Evolutionary conservation across 2,113 vertebrate species (phyloP).

Genomic region (Alosa alosa): DNA sequence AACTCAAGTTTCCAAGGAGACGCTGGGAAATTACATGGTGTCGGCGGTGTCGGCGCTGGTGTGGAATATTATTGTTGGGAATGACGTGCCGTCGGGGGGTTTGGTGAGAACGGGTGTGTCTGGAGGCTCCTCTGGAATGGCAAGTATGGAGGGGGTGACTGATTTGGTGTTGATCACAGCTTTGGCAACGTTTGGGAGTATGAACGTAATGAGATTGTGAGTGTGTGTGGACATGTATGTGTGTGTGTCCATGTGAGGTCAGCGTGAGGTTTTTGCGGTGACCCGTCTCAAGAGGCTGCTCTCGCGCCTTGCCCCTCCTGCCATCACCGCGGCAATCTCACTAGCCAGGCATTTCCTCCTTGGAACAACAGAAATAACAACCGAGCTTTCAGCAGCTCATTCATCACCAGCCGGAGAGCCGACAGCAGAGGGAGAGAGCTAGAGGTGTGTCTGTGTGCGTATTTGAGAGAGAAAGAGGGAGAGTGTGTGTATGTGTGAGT

Average conservation of each 20-base stretch:
- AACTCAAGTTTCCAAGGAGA: conserved; percentile 13
- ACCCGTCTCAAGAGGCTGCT: background rate
- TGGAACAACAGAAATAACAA: background rate
- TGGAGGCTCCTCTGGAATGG: background rate
- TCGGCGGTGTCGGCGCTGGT: background rate
- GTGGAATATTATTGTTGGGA: conserved; percentile 33
- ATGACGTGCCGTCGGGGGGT: conserved; percentile 19
- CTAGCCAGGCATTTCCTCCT: conserved; percentile 13
- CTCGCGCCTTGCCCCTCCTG: background rate
- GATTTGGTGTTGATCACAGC: background rate
- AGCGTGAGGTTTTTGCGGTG: background rate
- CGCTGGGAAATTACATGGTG: conserved; percentile 10
- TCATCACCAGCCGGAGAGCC: background rate
- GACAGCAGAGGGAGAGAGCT: background rate
- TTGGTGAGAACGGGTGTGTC: conserved; percentile 18
- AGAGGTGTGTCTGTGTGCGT: no score
- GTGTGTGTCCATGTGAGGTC: background rate
- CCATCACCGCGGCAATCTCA: background rate
- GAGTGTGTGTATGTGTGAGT: no score
- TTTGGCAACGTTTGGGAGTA: background rate
- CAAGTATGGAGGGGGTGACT: background rate
- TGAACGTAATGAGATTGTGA: background rate
- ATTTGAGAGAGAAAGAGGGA: no score
- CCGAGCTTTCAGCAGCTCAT: background rate
- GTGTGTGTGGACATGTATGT: background rate